These are phyloP conservation scores for Trematomus loennbergii DNA, from an alignment of 2,113 vertebrate species.

Conservation along the genomic window DNA sequence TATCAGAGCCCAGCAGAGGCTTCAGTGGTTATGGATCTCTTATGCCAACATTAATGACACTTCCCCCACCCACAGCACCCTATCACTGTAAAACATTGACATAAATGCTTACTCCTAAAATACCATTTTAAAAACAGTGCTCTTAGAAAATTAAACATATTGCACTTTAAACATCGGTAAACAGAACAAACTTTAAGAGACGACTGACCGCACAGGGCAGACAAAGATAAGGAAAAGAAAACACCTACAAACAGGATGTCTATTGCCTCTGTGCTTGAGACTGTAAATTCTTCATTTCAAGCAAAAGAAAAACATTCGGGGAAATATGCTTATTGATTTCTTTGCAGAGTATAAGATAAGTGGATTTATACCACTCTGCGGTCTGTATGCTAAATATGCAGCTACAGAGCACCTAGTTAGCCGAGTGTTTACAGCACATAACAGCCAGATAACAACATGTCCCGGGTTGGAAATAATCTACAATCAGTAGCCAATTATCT, in stretches of 20 bases:
- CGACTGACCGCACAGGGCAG: conserved; percentile 8
- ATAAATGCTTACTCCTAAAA: conserved; percentile 27
- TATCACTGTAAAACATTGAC: conserved; percentile 35
- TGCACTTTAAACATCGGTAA: conserved; percentile 69
- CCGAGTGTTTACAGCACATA: no score
- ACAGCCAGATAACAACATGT: no score
- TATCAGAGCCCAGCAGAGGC: conserved; percentile 59
- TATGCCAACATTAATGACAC: conserved; percentile 49
- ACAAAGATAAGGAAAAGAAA: conserved; percentile 22
- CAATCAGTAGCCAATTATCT: conserved; percentile 17
- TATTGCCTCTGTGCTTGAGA: conserved; percentile 24
- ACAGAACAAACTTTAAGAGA: conserved; percentile 22
- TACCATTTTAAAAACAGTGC: conserved; percentile 43
- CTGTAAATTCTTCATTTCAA: conserved; percentile 32
- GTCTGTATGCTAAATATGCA: background rate
- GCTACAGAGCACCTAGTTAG: no score
- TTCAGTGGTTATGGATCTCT: conserved; percentile 66
- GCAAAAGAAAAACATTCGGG: conserved; percentile 8
- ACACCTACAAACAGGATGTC: conserved; percentile 17
- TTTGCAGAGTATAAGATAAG: background rate
- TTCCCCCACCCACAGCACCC: conserved; percentile 22
- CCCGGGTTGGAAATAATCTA: background rate
- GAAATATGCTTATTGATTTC: background rate
- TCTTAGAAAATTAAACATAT: conserved; percentile 64
- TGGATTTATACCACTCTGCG: conserved; percentile 2